These are phyloP conservation scores for Actinia tenebrosa DNA, from an alignment of 64 coral and sea anemone genomes.

Conservation along the genomic window DNA sequence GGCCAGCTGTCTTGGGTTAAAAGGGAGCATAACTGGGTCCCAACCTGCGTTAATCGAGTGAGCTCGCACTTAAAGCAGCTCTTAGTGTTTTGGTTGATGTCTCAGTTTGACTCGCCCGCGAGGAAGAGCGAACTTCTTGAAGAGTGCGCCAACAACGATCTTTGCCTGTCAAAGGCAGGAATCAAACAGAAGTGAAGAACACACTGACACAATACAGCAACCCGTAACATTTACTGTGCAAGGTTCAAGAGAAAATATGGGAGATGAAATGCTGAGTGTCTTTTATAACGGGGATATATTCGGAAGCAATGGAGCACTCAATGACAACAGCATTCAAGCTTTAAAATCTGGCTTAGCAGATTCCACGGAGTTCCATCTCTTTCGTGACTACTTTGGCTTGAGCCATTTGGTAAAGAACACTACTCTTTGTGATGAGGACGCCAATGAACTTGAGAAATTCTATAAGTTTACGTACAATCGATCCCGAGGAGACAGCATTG, in stretches of 20 bases:
- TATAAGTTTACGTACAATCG: conserved; percentile 85
- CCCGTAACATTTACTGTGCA: not conserved
- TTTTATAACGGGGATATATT: conserved; percentile 87
- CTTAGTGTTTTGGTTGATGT: not conserved
- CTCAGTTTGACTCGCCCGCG: not conserved
- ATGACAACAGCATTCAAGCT: conserved; percentile 42
- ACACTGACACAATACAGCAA: not conserved
- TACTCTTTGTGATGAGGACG: conserved; percentile 40
- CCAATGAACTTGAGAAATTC: conserved; percentile 56
- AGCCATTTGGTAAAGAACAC: conserved; percentile 89
- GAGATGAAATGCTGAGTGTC: conserved; percentile 88
- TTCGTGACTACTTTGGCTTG: conserved; percentile 97
- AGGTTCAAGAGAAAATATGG: conserved; percentile 48
- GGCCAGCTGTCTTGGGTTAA: conserved; percentile 42
- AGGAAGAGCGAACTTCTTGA: not conserved
- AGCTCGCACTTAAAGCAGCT: conserved; percentile 32
- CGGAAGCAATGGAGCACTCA: conserved; percentile 59
- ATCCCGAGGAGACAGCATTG: conserved; percentile 85
- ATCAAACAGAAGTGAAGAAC: not conserved
- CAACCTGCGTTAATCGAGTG: conserved; percentile 20
- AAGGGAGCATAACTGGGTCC: conserved; percentile 44
- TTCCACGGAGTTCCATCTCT: conserved; percentile 87
- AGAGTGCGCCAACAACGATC: conserved; percentile 36
- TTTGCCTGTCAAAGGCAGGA: conserved; percentile 34
- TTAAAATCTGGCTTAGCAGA: conserved; percentile 73